A percentile compares a stretch with the other conserved stretches of the same genome.
Evolutionary conservation across 1,140 invertebrate genomes (phyloP).

Genomic region (Caenorhabditis inopinata): DNA sequence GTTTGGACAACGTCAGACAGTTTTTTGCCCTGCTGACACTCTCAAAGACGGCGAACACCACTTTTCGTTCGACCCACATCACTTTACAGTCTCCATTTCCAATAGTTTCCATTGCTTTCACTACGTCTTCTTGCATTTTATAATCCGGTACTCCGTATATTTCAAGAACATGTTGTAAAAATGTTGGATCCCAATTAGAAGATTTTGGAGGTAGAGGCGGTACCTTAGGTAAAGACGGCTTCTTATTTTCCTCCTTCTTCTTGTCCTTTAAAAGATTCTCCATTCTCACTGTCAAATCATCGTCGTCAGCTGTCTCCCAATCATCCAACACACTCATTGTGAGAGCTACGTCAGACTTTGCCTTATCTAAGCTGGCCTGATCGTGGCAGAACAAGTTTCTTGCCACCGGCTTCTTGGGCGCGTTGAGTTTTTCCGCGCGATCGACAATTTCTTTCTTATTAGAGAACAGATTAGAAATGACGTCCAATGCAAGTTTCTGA

Average conservation of each 20-base stretch:
- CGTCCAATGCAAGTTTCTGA: neutral
- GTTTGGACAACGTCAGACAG: neutral
- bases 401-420: neutral
- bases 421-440: neutral
- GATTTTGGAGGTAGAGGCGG: neutral
- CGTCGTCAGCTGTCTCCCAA: slow-evolving; percentile 16
- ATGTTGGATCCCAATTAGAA: neutral
- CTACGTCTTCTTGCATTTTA: slow-evolving; percentile 40
- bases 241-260: slow-evolving; percentile 14
- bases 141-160: slow-evolving; percentile 35
- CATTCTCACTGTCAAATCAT: neutral
- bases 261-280: neutral
- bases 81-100: slow-evolving; percentile 34
- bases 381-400: slow-evolving; percentile 14
- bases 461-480: neutral
- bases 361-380: neutral
- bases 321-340: neutral
- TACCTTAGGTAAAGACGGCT: neutral
- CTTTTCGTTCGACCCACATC: slow-evolving; percentile 38
- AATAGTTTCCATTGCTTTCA: slow-evolving; percentile 14
- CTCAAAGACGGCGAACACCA: slow-evolving; percentile 25
- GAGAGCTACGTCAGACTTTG: neutral
- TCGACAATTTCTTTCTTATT: neutral
- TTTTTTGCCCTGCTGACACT: slow-evolving; percentile 25
- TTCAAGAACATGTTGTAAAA: slow-evolving; percentile 26